Conservation (phyloP, 1,140 invertebrate genomes). For the Tetragonula clypearis region DNA sequence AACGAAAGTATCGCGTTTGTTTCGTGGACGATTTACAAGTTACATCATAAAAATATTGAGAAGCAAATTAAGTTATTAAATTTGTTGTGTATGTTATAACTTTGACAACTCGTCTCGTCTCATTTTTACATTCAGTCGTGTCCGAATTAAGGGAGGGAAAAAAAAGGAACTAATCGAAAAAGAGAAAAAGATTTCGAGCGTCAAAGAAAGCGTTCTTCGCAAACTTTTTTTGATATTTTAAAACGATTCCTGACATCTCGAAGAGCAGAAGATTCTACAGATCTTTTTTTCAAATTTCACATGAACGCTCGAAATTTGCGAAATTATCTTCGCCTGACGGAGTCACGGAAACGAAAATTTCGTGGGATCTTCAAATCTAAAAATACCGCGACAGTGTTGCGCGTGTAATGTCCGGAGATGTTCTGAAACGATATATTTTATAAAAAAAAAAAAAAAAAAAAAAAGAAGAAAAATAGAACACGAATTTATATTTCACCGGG, state of each 20-base stretch:
- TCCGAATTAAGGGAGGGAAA: too few relatives aligned
- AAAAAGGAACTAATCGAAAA: background rate
- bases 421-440: background rate
- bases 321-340: background rate
- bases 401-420: background rate
- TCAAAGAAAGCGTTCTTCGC: background rate
- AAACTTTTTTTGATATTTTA: too few relatives aligned
- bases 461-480: background rate
- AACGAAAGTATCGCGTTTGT: background rate
- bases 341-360: background rate
- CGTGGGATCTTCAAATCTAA: background rate
- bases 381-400: background rate
- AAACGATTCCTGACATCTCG: too few relatives aligned
- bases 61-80: too few relatives aligned
- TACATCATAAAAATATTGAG: too few relatives aligned
- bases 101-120: too few relatives aligned
- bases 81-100: too few relatives aligned
- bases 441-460: background rate
- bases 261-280: too few relatives aligned
- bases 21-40: background rate
- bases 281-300: too few relatives aligned
- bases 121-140: too few relatives aligned
- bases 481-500: background rate
- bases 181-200: background rate
- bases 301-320: background rate